Evolutionary conservation across 2,113 vertebrate species (phyloP).

Genomic region (Asarcornis scutulata): DNA sequence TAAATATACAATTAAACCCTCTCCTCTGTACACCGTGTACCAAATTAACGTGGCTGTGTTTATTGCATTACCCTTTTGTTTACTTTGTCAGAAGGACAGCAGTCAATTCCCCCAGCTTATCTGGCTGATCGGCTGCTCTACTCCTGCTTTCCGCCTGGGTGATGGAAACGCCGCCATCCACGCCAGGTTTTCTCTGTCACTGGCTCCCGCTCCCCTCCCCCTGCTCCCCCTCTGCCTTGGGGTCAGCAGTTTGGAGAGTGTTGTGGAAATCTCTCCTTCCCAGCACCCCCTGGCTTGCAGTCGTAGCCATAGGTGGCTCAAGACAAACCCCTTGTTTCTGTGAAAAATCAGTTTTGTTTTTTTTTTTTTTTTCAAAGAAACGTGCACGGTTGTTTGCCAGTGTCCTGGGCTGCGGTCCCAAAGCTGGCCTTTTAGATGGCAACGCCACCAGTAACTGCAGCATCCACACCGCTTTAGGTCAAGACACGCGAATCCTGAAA

Average conservation of each 20-base stretch:
- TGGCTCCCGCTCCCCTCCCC: background rate
- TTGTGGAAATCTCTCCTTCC: slow-evolving; percentile 35
- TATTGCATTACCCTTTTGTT: background rate
- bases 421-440: background rate
- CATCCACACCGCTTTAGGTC: background rate
- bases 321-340: background rate
- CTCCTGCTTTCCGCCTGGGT: background rate
- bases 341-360: background rate
- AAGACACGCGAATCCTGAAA: background rate
- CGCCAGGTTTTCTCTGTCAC: slow-evolving; percentile 32
- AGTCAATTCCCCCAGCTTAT: background rate
- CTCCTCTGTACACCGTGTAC: background rate
- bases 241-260: slow-evolving; percentile 7
- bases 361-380: background rate
- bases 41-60: background rate
- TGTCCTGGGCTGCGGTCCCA: background rate
- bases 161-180: background rate
- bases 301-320: background rate
- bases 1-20: background rate
- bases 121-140: background rate
- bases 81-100: background rate
- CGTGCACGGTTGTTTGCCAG: background rate
- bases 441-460: background rate
- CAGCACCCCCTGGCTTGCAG: background rate
- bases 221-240: background rate